Base-by-base conservation (phyloP, 1,140 invertebrate genomes). In the Harpegnathos saltator region DNA sequence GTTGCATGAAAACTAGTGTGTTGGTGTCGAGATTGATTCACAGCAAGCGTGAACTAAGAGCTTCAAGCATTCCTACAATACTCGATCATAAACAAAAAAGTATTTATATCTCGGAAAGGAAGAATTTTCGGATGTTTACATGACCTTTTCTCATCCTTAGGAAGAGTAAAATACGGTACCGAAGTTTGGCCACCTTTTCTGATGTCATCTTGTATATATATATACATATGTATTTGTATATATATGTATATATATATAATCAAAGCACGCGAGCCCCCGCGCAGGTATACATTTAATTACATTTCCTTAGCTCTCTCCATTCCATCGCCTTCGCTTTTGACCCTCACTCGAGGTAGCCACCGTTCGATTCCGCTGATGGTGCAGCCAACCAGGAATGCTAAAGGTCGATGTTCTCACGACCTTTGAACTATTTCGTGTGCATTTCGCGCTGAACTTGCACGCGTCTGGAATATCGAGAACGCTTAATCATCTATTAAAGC, bases 331-430 rank as follows among this genome's bases (percentile, higher is more conserved):
- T 82, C 73, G 77, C 72, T 77, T 88, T 56, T 88, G 85, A 88
- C 69, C 78, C 77, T 59, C 48, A 29, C 81, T 73, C 84, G 61
- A 61, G 52, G 75, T 73, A 88, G 81, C 75, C 61, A 85, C 82
- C 75, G 83, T 89, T 88, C 86, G 87, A 89, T 89, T 88, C 69
- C 52, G 68, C 68, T 85, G 86, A 85, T 83, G 83, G 78, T 75
- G 75, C 80, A 85, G 54, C 82, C 78, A 54, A 68, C 69, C 59
- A 69, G 87, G 84, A 83, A 88, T 89, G 86, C 82, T 83, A 84
- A 89, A 89, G 88, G 88, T 89, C 88, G 78, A 89, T 33, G 84
- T 77, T 89, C 87, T 82, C 87, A 71, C 87, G 87, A 89, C 87
- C 88, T 89, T 89, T 89, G 84, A 89, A 86, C 84, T 82, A 84